A percentile compares a stretch with the other conserved stretches of the same genome.
Conservation (phyloP, 2,888 invertebrate genomes). For the Thymelicus lineola region DNA sequence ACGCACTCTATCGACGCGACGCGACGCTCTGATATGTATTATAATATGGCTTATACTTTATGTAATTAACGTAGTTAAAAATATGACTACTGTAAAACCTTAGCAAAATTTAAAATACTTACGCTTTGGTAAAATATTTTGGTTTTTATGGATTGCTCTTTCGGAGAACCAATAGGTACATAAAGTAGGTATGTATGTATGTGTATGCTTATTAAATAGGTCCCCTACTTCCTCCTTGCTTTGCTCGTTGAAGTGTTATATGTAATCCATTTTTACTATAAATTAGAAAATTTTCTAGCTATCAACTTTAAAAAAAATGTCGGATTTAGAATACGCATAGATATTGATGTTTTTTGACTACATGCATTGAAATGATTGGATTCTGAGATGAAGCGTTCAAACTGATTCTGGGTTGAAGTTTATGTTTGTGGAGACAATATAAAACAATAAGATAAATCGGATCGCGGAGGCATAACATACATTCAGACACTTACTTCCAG, state of each 20-base stretch:
- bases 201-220: too few species aligned
- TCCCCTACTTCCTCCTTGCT: too few species aligned
- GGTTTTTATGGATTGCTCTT: not conserved
- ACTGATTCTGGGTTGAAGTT: not conserved
- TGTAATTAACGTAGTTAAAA: not conserved
- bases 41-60: too few species aligned
- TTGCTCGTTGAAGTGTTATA: too few species aligned
- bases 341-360: not conserved
- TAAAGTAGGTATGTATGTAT: too few species aligned
- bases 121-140: not conserved
- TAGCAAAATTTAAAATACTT: not conserved
- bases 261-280: too few species aligned
- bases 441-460: not conserved
- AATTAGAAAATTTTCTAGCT: too few species aligned
- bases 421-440: constrained; percentile 3
- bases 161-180: not conserved
- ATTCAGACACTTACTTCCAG: constrained; percentile 1
- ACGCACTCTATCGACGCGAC: too few species aligned
- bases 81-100: not conserved
- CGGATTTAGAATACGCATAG: not conserved
- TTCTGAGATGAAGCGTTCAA: not conserved
- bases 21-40: too few species aligned
- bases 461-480: not conserved
- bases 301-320: too few species aligned
- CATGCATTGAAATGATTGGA: not conserved